Evolutionary conservation across 2,888 invertebrate genomes (phyloP).

Genomic region (Platypus cylindrus): DNA sequence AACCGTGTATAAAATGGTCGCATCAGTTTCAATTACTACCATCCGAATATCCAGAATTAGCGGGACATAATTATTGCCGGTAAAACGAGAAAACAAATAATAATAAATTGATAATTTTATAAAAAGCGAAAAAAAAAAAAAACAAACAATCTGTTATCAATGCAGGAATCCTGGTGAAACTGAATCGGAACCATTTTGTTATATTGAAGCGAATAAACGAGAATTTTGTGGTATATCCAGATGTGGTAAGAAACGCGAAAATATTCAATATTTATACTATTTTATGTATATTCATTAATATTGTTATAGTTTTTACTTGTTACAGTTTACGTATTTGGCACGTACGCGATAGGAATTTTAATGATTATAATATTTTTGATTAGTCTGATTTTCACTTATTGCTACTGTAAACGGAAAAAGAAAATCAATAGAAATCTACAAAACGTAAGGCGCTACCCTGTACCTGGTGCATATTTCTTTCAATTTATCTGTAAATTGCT

Average conservation of each 20-base stretch:
- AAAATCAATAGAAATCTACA: slow-evolving; percentile 42
- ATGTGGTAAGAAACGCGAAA: slow-evolving; percentile 69
- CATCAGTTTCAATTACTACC: slow-evolving; percentile 63
- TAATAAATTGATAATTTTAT: too few species aligned
- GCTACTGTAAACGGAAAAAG: slow-evolving; percentile 47
- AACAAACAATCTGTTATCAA: too few species aligned
- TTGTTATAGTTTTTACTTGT: slow-evolving; percentile 18
- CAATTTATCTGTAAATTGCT: too few species aligned
- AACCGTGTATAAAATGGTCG: slow-evolving; percentile 74
- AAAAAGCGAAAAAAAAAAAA: too few species aligned
- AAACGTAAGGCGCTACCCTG: slow-evolving; percentile 42
- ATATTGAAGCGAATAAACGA: slow-evolving; percentile 57
- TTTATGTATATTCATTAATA: too few species aligned
- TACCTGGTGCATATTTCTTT: too few species aligned
- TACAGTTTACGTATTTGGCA: slow-evolving; percentile 66
- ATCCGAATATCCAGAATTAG: slow-evolving; percentile 71
- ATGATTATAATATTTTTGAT: slow-evolving; percentile 41
- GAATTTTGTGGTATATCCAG: slow-evolving; percentile 79
- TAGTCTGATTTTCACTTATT: slow-evolving; percentile 43
- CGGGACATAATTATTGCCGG: slow-evolving; percentile 73
- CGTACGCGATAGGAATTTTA: slow-evolving; percentile 61
- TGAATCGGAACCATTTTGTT: slow-evolving; percentile 84
- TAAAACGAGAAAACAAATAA: slow-evolving; percentile 13
- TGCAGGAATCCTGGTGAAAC: slow-evolving; percentile 77
- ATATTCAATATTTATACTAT: not conserved